A percentile compares a stretch with the other conserved stretches of the same genome.
These are phyloP conservation scores for Telmatochromis bifrenatus DNA, from an alignment of 2,113 vertebrate genomes.

Conservation along the genomic window DNA sequence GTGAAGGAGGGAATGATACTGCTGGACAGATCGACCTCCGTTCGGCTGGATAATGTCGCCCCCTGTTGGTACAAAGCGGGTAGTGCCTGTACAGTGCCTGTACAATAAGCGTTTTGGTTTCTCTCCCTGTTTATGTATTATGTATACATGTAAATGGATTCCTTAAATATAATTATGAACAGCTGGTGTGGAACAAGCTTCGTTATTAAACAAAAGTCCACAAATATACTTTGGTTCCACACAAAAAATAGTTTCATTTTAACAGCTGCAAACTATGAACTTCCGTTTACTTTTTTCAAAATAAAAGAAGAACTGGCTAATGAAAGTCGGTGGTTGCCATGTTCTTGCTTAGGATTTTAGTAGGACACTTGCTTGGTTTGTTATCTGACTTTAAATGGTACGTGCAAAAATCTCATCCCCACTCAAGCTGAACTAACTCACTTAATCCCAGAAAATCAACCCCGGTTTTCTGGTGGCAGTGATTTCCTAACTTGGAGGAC, in stretches of 20 bases:
- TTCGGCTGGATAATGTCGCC: slow-evolving; percentile 3
- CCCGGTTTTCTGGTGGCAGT: background rate
- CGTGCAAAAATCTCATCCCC: background rate
- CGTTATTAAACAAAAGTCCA: background rate
- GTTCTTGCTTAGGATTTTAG: background rate
- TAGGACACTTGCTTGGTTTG: background rate
- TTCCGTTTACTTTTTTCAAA: background rate
- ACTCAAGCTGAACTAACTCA: background rate
- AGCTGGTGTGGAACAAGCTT: fast-evolving
- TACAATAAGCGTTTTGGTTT: background rate
- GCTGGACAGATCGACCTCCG: background rate
- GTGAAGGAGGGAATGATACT: slow-evolving; percentile 26
- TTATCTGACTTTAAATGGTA: background rate
- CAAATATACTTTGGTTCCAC: background rate
- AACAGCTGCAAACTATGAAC: background rate
- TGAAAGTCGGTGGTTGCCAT: background rate
- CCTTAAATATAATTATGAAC: background rate
- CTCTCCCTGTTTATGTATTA: background rate
- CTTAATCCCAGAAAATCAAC: background rate
- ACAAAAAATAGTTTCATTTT: background rate
- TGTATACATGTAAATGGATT: background rate
- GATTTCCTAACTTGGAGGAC: background rate
- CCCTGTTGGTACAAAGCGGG: background rate
- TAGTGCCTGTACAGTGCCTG: background rate
- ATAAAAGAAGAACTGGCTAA: background rate